Evolutionary conservation across 2,113 vertebrate species (phyloP), one percentile per base, ranked within the genome.

Genomic region (Calidris pugnax): DNA sequence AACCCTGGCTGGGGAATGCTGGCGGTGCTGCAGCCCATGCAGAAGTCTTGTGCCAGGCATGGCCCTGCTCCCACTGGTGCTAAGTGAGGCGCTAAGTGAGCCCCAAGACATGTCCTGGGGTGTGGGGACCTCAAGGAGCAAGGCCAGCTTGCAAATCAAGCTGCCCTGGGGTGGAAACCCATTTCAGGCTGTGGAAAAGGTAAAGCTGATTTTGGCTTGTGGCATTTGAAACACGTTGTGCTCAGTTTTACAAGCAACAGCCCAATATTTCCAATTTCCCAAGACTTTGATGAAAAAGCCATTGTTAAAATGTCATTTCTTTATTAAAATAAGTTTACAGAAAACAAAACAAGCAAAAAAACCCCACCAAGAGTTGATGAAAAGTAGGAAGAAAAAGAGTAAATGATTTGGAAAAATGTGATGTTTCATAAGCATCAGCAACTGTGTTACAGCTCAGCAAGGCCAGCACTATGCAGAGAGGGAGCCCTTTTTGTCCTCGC

Each of bases 211-310:
- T 90, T 72, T 63, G 39, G 37, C 30, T 80, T 48, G 32, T 2
- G 18, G 53, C 7, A 3, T 33, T 72, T 5, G 4, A 84, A 80
- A 89, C 1, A 22, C 0, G 0, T 35, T 19, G 6, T 2, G 7
- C 43, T 94, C 27, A 1, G 35, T 77, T 83, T 56, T 66, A 10
- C 14, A 30, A 77, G 41, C 23, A 66, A 8, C 86, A 57, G 72
- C 39, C 33, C n/a, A 33, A 10, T 56, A 82, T 56, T 76, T 73
- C 55, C 3, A 7, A 1, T 92, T 86, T 86, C 63, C 23, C 62
- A 73, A 27, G 59, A 39, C 55, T 89, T n/a, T 5, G n/a, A 66
- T 67, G 27, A 66, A 77, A 92, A 87, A 77, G 12, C 1, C 6
- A 6, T 35, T 89, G 41, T 80, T 90, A 57, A 86, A 83, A 81